These are phyloP conservation scores for Psammodynastes pulverulentus DNA, from an alignment of 2,113 vertebrate species.

Conservation along the genomic window DNA sequence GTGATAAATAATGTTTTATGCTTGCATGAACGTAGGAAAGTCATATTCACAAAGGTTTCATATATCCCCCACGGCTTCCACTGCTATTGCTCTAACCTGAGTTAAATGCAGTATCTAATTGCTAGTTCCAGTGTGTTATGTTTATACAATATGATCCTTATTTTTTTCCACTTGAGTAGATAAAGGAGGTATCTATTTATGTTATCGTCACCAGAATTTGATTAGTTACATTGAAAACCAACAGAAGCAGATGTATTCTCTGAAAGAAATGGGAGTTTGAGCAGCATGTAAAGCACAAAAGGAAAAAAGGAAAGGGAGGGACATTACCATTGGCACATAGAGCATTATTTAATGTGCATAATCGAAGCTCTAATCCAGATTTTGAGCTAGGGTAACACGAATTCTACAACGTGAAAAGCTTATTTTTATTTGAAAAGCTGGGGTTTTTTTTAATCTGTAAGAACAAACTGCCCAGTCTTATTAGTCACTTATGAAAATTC, in stretches of 20 bases:
- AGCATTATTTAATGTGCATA: background rate
- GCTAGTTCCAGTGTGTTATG: conserved; percentile 56
- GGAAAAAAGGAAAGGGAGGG: background rate
- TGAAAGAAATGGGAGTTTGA: conserved; percentile 53
- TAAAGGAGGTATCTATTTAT: conserved; percentile 63
- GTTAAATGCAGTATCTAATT: conserved; percentile 59
- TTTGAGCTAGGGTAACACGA: background rate
- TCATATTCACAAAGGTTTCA: conserved; percentile 35
- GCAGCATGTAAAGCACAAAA: background rate
- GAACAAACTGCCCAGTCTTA: no score
- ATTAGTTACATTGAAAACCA: conserved; percentile 48
- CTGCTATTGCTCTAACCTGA: conserved; percentile 45
- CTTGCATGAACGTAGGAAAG: conserved; percentile 10
- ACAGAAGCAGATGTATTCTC: conserved; percentile 45
- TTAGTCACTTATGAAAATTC: background rate
- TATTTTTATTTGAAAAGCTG: background rate
- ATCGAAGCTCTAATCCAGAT: background rate
- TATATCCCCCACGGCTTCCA: conserved; percentile 21
- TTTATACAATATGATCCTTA: conserved; percentile 66
- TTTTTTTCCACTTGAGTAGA: conserved; percentile 60
- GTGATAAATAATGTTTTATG: conserved; percentile 36
- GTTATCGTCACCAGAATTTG: conserved; percentile 59
- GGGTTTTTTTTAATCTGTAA: background rate
- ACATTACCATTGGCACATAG: background rate
- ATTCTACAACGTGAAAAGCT: background rate